Evolutionary conservation across 2,888 invertebrate genomes (phyloP), one percentile per base, ranked within the genome.

Genomic region (Willowsia nigromaculata): DNA sequence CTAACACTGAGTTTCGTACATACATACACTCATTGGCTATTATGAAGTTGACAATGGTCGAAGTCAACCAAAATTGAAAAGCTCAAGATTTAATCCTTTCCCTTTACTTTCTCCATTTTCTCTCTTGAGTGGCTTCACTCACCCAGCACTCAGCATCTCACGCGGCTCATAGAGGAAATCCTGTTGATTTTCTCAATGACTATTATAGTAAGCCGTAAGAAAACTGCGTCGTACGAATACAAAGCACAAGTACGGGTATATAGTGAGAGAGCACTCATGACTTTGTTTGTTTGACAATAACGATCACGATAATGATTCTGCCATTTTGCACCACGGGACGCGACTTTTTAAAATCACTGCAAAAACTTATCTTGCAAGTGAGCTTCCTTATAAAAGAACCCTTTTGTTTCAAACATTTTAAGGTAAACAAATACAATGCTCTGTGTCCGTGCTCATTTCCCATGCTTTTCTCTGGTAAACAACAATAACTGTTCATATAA

Each of bases 41-140:
- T 43, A 13, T 43, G 43, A 43, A 1, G 18, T 5, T 50, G 50
- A 50, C 25, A 59, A 15, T 27, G 7, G 25, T 13, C 7, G 25
- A 59, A 65, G 65, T 65, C 37, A 37, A 18, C 37, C 37, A 37
- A 65, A 65, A 37, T 11, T 65, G 65, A 65, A 65, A 37, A 65
- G 65, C 71, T 71, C 43, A 71, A 7, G 71, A 43, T 71, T 71
- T 71, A 71, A 71, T 71, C 40, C 71, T 33, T 65, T 65, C n/a
- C 30, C 3, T 22, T 25, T 1, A 71, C 43, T 71, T 71, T 71
- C 71, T 71, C 40, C n/a, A n/a, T 15, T 43, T 40, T 71, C 25
- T 71, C 25, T 18, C 5, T 7, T 43, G 37, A 68, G 25, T 43
- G 22, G 3, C 43, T 68, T 68, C 22, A 68, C 68, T 71, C 15